A percentile compares a stretch with the other conserved stretches of the same genome.
phyloP scores from a whole-genome alignment of 1,140 invertebrate genomes.

The Bradysia coprophila region DNA sequence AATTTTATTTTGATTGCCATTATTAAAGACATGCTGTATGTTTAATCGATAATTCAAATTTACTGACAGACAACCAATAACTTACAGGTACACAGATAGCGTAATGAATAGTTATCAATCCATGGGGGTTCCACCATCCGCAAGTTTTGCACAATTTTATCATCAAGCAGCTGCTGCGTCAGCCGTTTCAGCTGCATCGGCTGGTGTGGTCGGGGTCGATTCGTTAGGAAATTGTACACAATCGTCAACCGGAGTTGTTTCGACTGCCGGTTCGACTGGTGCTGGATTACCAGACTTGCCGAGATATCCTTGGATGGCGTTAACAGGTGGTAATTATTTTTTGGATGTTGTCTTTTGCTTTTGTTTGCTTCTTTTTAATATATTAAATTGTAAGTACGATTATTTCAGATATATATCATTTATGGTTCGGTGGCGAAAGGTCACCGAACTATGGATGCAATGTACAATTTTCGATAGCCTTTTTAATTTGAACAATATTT shows the following conservation, averaged over 20 bases:
- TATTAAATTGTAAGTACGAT: too few relatives aligned
- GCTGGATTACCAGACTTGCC: conserved; percentile 69
- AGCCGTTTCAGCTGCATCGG: conserved; percentile 31
- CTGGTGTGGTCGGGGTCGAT: conserved; percentile 27
- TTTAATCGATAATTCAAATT: not conserved
- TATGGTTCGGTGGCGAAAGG: too few relatives aligned
- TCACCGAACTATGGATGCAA: too few relatives aligned
- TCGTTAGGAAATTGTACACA: conserved; percentile 29
- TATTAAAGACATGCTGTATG: too few relatives aligned
- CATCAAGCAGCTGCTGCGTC: conserved; percentile 48
- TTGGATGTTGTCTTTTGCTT: conserved; percentile 10
- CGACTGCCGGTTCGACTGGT: conserved; percentile 37
- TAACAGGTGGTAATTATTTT: conserved; percentile 57
- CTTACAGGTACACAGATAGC: conserved; percentile 20
- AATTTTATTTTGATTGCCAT: too few relatives aligned
- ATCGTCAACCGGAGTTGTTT: conserved; percentile 29
- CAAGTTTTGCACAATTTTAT: conserved; percentile 63
- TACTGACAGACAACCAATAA: not conserved
- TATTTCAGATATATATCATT: too few relatives aligned
- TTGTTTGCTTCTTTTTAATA: conserved; percentile 1
- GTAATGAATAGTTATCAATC: conserved; percentile 26
- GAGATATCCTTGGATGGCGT: conserved; percentile 92
- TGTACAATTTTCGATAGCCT: too few relatives aligned
- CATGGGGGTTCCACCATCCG: conserved; percentile 23
- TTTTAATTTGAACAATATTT: too few relatives aligned